phyloP scores from a whole-genome alignment of 2,888 invertebrate species.

The Nomada ruficornis region DNA sequence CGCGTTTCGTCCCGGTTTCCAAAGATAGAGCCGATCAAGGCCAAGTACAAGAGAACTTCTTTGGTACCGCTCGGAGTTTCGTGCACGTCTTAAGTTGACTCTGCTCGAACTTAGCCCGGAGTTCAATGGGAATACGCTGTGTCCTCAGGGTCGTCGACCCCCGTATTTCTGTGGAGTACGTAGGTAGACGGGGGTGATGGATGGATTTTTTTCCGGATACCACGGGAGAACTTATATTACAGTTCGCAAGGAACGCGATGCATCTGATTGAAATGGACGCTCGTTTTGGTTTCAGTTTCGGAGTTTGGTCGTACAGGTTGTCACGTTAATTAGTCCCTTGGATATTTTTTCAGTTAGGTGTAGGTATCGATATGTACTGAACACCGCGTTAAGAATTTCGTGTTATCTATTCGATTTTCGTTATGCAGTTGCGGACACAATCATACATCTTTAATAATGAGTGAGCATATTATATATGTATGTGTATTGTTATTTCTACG shows the following conservation, averaged over 20 bases:
- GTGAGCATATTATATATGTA: too few species aligned
- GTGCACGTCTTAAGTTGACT: conserved; percentile 30
- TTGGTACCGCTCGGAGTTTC: conserved; percentile 45
- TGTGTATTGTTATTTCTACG: too few species aligned
- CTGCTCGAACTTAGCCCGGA: conserved; percentile 35
- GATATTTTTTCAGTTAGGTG: too few species aligned
- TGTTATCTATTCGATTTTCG: too few species aligned
- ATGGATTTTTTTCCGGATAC: too few species aligned
- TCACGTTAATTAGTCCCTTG: too few species aligned
- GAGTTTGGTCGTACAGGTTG: too few species aligned
- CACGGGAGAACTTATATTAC: neutral
- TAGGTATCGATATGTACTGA: too few species aligned
- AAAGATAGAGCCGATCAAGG: conserved; percentile 64
- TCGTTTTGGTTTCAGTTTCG: neutral
- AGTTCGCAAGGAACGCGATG: neutral
- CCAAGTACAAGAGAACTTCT: conserved; percentile 63
- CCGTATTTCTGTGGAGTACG: neutral
- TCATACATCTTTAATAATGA: too few species aligned
- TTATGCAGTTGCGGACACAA: too few species aligned
- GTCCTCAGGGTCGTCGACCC: neutral
- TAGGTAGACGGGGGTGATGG: neutral
- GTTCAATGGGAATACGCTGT: conserved; percentile 16
- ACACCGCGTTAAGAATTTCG: too few species aligned
- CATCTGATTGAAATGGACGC: neutral
- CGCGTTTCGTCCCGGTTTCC: conserved; percentile 65